Percentiles rank a stretch among this genome's conserved stretches.
Conservation (phyloP, 2,797 vertebrate species). For the Phataginus tetradactyla region DNA sequence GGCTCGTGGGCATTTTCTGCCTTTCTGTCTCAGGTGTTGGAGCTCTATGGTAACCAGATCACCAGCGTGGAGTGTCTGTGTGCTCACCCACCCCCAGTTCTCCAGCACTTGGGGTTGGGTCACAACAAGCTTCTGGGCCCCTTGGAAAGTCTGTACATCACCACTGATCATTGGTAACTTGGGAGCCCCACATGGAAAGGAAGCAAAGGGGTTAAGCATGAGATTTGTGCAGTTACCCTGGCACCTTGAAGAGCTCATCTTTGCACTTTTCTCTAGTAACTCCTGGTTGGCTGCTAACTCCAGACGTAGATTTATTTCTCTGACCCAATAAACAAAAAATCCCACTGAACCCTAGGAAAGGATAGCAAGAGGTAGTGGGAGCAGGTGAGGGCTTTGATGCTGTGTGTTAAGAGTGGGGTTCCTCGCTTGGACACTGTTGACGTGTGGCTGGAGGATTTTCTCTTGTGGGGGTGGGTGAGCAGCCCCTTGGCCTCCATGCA, state of each 20-base stretch:
- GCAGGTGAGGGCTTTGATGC: neutral
- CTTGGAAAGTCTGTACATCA: conserved; percentile 84
- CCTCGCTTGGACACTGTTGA: fast-evolving
- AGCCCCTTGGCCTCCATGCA: neutral
- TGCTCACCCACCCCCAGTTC: conserved; percentile 72
- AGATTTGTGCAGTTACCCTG: fast-evolving
- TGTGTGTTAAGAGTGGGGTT: too few species aligned
- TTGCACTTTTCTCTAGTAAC: neutral
- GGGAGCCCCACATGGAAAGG: fast-evolving
- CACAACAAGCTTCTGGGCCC: conserved; percentile 87
- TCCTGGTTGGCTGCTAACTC: neutral
- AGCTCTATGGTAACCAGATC: conserved; percentile 90
- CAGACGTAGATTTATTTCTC: neutral
- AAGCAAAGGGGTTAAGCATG: fast-evolving
- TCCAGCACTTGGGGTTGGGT: conserved; percentile 91
- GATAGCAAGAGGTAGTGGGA: neutral
- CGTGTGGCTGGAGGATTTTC: fast-evolving
- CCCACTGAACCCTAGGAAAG: neutral
- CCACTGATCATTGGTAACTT: conserved; percentile 85
- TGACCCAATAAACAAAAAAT: neutral
- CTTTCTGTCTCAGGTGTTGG: conserved; percentile 88
- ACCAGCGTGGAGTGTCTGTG: conserved; percentile 85
- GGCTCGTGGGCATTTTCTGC: fast-evolving
- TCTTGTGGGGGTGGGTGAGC: fast-evolving
- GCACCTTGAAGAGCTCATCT: neutral